Percentiles rank a stretch among this genome's conserved stretches.
Conservation (phyloP, 1,140 invertebrate genomes). For the Orius laevigatus region DNA sequence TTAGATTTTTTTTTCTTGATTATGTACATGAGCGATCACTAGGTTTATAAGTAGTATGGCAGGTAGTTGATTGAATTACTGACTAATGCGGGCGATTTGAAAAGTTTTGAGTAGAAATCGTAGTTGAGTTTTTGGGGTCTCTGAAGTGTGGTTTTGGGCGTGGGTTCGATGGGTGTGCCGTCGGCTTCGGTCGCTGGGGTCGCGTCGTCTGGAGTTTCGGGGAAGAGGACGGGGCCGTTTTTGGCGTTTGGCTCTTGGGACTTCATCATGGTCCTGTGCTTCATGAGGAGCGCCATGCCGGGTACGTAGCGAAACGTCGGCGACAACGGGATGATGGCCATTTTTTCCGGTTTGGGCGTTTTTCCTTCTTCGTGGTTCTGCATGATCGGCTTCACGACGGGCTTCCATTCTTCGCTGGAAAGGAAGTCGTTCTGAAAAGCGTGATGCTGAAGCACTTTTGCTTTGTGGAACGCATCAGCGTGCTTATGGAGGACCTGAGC, state of each 20-base stretch:
- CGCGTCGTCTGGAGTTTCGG: conserved; percentile 15
- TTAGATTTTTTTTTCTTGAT: too few species aligned
- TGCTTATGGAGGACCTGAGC: background rate
- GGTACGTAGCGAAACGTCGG: conserved; percentile 9
- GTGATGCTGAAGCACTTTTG: background rate
- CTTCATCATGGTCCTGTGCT: background rate
- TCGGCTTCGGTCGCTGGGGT: conserved; percentile 12
- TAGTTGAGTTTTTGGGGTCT: background rate
- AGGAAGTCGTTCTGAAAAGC: background rate
- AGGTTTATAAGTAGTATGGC: background rate
- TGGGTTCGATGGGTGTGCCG: conserved; percentile 11
- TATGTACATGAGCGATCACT: too few species aligned
- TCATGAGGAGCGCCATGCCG: conserved; percentile 5
- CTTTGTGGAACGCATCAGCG: background rate
- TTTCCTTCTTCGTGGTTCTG: conserved; percentile 7
- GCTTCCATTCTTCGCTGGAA: background rate
- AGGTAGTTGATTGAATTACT: background rate
- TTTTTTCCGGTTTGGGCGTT: background rate
- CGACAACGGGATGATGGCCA: background rate
- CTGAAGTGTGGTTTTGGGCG: background rate
- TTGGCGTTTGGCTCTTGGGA: background rate
- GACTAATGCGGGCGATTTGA: conserved; percentile 10
- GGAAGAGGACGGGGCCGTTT: conserved; percentile 18
- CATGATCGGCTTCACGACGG: conserved; percentile 1
- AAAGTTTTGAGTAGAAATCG: conserved; percentile 2